Base-by-base conservation (phyloP, 2,888 invertebrate species). In the Timandra comae region DNA sequence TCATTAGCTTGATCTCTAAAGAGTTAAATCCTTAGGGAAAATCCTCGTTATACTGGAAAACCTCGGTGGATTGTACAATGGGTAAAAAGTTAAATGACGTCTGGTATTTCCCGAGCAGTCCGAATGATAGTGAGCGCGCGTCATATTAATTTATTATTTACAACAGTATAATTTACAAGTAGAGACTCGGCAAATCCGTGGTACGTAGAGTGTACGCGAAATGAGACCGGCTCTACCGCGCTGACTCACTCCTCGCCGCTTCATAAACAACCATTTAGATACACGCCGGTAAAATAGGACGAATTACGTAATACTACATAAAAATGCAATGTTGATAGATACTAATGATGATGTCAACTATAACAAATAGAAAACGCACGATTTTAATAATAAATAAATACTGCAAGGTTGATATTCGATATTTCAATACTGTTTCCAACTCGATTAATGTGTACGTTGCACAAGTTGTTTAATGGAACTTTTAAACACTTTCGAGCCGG, bases 61-160 rank as follows among this genome's bases (percentile, higher is more conserved):
- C 8, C 12, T 10, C n/a, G n/a, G n/a, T n/a, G n/a, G n/a, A n/a
- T n/a, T 12, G 4, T 12, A n/a, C 3, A 22, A 27, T 25, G 36
- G 33, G 29, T 12, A 36, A 36, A 38, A 16, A 20, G 35, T 23
- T 30, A 29, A 46, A 40, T 73, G 70, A 72, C 69, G 50, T 26
- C 60, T 52, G 74, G 79, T 73, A 74, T 74, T 79, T 64, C 79
- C 79, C 74, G 16, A 5, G 16, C 4, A 3, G 37, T 42, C 29
- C n/a, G 12, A 29, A 26, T 46, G 45, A 47, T 49, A 46, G 43
- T 43, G 46, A 23, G 27, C 29, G 39, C 40, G 38, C 67, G 67
- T 63, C 70, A 67, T 41, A 46, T 54, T 60, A 65, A 64, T 56
- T 60, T 56, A 23, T 41, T 49, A 43, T 23, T 35, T 27, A n/a